phyloP scores from a whole-genome alignment of 2,888 invertebrate species.

The Drosophila borborema region DNA sequence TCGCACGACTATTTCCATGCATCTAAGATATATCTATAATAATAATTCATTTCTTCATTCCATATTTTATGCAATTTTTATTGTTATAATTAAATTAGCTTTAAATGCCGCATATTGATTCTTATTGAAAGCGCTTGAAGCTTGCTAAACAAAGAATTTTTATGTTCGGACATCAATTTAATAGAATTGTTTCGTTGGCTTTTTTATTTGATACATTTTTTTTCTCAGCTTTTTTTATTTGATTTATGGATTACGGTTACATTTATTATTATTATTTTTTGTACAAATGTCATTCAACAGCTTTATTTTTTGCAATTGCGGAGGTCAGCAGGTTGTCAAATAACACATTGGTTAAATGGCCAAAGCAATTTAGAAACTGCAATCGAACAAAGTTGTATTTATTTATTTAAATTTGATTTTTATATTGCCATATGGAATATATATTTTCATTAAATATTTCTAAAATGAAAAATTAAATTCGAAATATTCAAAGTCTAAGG shows the following conservation, averaged over 20 bases:
- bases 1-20: no score
- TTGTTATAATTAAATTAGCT: background rate
- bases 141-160: slow-evolving; percentile 28
- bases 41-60: background rate
- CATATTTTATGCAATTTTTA: background rate
- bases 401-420: background rate
- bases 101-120: slow-evolving; percentile 20
- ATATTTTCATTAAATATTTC: background rate
- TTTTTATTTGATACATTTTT: slow-evolving; percentile 60
- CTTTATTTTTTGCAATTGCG: slow-evolving; percentile 9
- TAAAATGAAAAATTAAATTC: background rate
- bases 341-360: background rate
- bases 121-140: slow-evolving; percentile 38
- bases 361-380: slow-evolving; percentile 22
- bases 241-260: slow-evolving; percentile 64
- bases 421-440: background rate
- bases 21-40: no score
- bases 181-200: slow-evolving; percentile 60
- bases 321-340: slow-evolving; percentile 16
- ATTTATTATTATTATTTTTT: slow-evolving; percentile 42
- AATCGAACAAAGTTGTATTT: slow-evolving; percentile 10
- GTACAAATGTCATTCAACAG: slow-evolving; percentile 46
- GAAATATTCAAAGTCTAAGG: no score
- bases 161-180: slow-evolving; percentile 35
- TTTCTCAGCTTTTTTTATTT: slow-evolving; percentile 66